Base-by-base conservation (phyloP, 1,140 invertebrate genomes). In the Telenomus remus region DNA sequence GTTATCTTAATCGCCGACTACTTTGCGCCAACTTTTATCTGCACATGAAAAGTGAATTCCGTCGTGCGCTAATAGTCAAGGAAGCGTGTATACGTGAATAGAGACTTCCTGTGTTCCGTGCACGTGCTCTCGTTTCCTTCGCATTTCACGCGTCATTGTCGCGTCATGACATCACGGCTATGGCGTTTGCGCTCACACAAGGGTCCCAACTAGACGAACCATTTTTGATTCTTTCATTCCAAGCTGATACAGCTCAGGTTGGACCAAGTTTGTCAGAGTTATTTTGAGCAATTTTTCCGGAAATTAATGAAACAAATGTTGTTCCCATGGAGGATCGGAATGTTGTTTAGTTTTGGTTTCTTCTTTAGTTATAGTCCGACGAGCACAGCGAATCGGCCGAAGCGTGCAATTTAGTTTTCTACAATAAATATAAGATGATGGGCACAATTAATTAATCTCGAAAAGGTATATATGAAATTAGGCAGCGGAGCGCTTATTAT, bases 21-120 rank as follows among this genome's bases (percentile, higher is more conserved):
- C 64, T 79, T 74, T 65, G 64, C 68, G 50, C 43, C 27, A 47
- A 48, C 50, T 51, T 27, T 82, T 81, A 81, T 82, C 81, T 65
- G 42, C 65, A 78, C 79, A 50, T 79, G 73, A 70, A 82, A 80
- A 80, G 72, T 75, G 51, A 74, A 80, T 80, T 79, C 68, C 55
- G 63, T 75, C 64, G 80, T 75, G 61, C 51, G 76, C 56, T 82
- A 82, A 82, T 78, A 81, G 74, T 66, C 69, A 72, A 63, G 81
- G 80, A 82, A 83, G 79, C 78, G 68, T 16, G 39, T 46, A 27
- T 27, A 27, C 19, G 61, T 66, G 78, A 75, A 82, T 82, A 66
- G 59, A 54, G 1, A 70, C 65, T 80, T 82, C 79, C 81, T 74
- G 80, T 47, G 73, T 44, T 61, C 44, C 44, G 51, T 76, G 60